Base-by-base conservation (phyloP, 2,888 invertebrate species). In the Drosophila testacea region DNA sequence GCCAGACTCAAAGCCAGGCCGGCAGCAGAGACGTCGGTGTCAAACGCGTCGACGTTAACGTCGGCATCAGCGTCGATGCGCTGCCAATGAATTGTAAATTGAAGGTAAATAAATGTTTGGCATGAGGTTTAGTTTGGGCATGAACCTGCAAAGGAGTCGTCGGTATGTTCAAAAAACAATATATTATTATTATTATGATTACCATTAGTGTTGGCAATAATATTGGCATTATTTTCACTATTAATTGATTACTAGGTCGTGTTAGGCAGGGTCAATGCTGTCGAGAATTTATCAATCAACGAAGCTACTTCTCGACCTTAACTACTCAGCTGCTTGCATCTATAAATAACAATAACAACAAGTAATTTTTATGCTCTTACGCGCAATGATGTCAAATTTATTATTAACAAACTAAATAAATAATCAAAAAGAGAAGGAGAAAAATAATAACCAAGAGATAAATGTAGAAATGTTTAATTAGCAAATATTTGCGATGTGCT, bases 331-430 rank as follows among this genome's bases (percentile, higher is more conserved):
- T 50, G 79, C 50, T 88, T 87, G 87, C 83, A 74, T 67, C 60
- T 73, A 62, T 47, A 65, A 63, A 54, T 55, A 55, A 36, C 16
- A 44, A 46, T 54, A 62, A 55, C 55, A 78, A 63, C 61, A 56
- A 62, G 36, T 75, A 38, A 69, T 60, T 34, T 88, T 78, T 88
- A 82, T 88, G 88, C 71, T 83, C 46, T 78, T 73, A 84, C 70
- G 79, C 70, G 72, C 71, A 81, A 85, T 83, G 88, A 83, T 83
- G 83, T 83, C 83, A 83, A 83, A 79, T 79, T 89, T 89, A 83
- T 83, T 85, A 89, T 89, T 89, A 82, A 83, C 48, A 39, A 74
- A 68, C 47, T 69, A 62, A 46, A 63, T 39, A 62, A 63, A 63
- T 47, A 57, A 32, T n/a, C n/a, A 27, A 38, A 10, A 30, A 47